Evolutionary conservation across 2,797 vertebrate species (phyloP).

Genomic region (Sphenopsis melanotis): DNA sequence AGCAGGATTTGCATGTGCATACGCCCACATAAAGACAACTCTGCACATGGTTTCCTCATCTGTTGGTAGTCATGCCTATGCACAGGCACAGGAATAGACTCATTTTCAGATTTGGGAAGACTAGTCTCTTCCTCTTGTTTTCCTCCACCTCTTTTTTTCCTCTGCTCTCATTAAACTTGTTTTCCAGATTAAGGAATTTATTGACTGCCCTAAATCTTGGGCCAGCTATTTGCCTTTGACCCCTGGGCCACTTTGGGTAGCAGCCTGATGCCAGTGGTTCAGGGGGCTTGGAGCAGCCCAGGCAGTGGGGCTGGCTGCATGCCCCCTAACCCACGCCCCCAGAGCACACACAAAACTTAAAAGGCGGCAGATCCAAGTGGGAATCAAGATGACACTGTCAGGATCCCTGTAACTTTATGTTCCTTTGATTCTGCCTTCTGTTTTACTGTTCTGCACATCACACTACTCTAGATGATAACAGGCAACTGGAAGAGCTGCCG

Average conservation of each 20-base stretch:
- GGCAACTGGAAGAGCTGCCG: neutral
- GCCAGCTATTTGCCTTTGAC: neutral
- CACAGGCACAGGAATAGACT: neutral
- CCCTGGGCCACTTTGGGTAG: neutral
- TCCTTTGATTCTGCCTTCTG: slow-evolving; percentile 52
- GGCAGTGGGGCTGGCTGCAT: neutral
- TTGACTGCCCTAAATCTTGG: neutral
- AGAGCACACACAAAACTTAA: neutral
- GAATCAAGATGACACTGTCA: neutral
- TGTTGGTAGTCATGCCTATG: neutral
- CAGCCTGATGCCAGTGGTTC: neutral
- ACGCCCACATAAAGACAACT: rapidly evolving
- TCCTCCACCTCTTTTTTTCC: neutral
- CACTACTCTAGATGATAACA: slow-evolving; percentile 12
- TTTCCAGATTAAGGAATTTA: neutral
- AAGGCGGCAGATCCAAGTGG: neutral
- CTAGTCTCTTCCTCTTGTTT: neutral
- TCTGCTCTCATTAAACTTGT: neutral
- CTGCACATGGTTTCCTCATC: neutral
- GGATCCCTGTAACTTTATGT: slow-evolving; percentile 29
- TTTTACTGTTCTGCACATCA: neutral
- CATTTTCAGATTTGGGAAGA: neutral
- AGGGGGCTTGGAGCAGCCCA: neutral
- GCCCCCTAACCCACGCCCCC: rapidly evolving
- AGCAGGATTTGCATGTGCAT: rapidly evolving